A percentile compares a stretch with the other conserved stretches of the same genome.
Evolutionary conservation across 2,888 invertebrate genomes (phyloP).

Genomic region (Aromia moschata): DNA sequence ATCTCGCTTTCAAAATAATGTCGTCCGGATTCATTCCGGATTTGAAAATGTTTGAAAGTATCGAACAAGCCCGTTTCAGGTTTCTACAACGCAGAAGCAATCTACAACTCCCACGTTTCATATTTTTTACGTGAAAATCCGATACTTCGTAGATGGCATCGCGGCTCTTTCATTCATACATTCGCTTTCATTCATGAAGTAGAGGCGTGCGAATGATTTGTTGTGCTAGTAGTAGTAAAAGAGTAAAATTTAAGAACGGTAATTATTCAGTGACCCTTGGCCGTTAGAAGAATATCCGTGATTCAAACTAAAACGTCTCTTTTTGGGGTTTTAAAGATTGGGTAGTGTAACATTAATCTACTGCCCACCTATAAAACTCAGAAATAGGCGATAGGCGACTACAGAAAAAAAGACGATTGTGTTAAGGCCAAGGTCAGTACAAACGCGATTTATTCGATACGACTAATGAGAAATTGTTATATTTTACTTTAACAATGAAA

Average conservation of each 20-base stretch:
- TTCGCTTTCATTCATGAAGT: conserved; percentile 11
- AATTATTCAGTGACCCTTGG: too few relatives aligned
- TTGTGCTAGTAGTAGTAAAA: conserved; percentile 13
- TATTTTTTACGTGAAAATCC: not conserved
- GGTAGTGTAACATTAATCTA: conserved; percentile 34
- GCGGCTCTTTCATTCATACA: conserved; percentile 17
- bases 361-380: conserved; percentile 44
- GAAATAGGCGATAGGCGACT: conserved; percentile 29
- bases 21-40: too few relatives aligned
- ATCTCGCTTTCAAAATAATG: too few relatives aligned
- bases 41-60: too few relatives aligned
- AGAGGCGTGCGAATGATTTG: conserved; percentile 18
- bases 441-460: too few relatives aligned
- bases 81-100: not conserved
- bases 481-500: conserved; percentile 17
- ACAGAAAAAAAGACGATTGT: not conserved
- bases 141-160: conserved; percentile 13
- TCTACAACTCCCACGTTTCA: not conserved
- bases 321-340: conserved; percentile 42
- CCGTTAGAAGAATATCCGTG: too few relatives aligned
- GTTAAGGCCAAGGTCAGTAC: not conserved
- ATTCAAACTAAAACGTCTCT: conserved; percentile 24
- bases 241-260: too few relatives aligned
- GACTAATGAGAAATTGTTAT: too few relatives aligned
- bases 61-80: too few relatives aligned